Percentiles rank a stretch among this genome's conserved stretches.
These are phyloP conservation scores for Denticeps clupeoides DNA, from an alignment of 2,797 vertebrate species.

Conservation along the genomic window DNA sequence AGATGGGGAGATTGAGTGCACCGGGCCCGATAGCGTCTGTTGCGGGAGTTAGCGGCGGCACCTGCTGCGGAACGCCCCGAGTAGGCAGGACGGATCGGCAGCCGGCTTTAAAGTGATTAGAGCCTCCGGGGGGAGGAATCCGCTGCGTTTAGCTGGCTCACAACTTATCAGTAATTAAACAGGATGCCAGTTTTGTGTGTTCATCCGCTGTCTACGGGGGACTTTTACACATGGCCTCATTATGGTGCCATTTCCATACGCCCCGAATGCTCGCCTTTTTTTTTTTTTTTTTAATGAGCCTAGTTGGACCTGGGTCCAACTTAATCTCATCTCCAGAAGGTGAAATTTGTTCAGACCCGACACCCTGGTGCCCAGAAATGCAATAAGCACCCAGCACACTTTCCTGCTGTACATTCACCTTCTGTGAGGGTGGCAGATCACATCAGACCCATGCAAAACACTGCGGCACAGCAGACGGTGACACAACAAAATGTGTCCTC, in stretches of 20 bases:
- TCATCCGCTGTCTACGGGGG: slow-evolving; percentile 41
- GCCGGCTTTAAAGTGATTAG: slow-evolving; percentile 58
- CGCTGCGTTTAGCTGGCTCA: slow-evolving; percentile 48
- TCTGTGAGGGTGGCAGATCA: no score
- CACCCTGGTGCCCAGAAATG: no score
- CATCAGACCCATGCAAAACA: no score
- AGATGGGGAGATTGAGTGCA: slow-evolving; percentile 34
- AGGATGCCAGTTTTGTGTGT: slow-evolving; percentile 49
- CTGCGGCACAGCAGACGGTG: no score
- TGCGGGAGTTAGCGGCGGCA: slow-evolving; percentile 46
- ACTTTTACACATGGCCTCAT: slow-evolving; percentile 47
- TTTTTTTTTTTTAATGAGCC: slow-evolving; percentile 47
- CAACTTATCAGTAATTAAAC: slow-evolving; percentile 65
- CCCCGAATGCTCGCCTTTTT: slow-evolving; percentile 34
- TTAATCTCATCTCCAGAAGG: no score
- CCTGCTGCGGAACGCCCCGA: slow-evolving; percentile 48
- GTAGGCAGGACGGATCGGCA: slow-evolving; percentile 49
- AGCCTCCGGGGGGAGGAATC: slow-evolving; percentile 45
- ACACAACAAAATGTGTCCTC: no score
- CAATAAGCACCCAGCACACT: no score
- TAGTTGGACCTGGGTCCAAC: no score
- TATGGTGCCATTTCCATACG: slow-evolving; percentile 42
- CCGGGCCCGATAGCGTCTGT: slow-evolving; percentile 45
- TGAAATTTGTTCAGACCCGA: no score
- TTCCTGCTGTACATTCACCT: no score